Conservation (phyloP, 2,797 vertebrate genomes). For the Capromys pilorides region DNA sequence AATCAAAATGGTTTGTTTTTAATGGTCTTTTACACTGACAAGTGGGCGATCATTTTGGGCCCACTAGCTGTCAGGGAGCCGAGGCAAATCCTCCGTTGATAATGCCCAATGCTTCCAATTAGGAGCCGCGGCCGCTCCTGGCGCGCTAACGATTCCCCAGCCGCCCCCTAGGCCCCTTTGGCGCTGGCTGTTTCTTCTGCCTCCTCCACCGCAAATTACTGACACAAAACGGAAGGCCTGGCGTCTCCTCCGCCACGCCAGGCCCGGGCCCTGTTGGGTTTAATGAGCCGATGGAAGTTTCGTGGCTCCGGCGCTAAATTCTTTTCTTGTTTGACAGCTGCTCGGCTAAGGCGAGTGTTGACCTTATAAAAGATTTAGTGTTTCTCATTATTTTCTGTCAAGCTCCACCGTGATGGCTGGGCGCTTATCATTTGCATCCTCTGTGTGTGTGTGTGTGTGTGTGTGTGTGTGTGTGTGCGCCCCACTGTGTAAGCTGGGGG, state of each 20-base stretch:
- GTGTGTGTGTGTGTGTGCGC: slow-evolving; percentile 71
- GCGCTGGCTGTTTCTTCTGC: slow-evolving; percentile 85
- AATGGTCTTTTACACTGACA: slow-evolving; percentile 99
- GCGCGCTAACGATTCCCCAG: slow-evolving; percentile 94
- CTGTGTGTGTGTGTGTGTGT: slow-evolving; percentile 40
- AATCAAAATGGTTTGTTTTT: slow-evolving; percentile 99
- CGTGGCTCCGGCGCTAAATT: slow-evolving; percentile 96
- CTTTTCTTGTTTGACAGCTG: slow-evolving; percentile 99
- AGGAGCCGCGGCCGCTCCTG: slow-evolving; percentile 96
- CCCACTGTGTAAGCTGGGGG: slow-evolving; percentile 38
- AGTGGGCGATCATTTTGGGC: slow-evolving; percentile 99
- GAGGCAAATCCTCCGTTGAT: slow-evolving; percentile 98
- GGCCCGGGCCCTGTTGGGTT: slow-evolving; percentile 96
- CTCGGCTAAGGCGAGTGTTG: slow-evolving; percentile 97
- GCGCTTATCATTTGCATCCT: slow-evolving; percentile 95
- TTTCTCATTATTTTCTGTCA: slow-evolving; percentile 99
- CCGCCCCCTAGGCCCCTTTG: slow-evolving; percentile 88
- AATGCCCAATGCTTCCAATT: slow-evolving; percentile 99
- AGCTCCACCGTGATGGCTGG: slow-evolving; percentile 94
- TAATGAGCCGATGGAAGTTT: slow-evolving; percentile 99
- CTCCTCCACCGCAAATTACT: slow-evolving; percentile 96
- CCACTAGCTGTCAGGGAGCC: slow-evolving; percentile 98
- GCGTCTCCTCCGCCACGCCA: slow-evolving; percentile 87
- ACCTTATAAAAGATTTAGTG: slow-evolving; percentile 99
- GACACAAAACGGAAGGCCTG: slow-evolving; percentile 96